Conservation (phyloP, 2,113 vertebrate genomes). For the Amblyornis subalaris region DNA sequence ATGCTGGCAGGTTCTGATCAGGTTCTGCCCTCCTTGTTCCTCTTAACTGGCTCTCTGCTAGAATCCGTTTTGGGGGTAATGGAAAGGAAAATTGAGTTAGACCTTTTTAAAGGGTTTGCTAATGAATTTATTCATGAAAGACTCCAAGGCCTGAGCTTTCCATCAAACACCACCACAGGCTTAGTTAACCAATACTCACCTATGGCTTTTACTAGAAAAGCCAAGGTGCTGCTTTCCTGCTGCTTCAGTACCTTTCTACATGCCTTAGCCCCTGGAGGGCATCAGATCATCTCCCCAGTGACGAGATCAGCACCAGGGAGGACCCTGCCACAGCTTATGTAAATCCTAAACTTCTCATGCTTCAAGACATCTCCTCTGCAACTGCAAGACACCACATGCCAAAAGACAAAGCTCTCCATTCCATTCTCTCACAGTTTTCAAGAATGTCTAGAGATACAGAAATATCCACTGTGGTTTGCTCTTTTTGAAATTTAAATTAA, state of each 20-base stretch:
- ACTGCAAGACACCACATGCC: not conserved
- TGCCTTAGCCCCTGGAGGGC: not conserved
- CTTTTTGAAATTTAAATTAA: not conserved
- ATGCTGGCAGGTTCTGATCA: not conserved
- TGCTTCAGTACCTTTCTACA: not conserved
- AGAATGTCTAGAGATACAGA: not conserved
- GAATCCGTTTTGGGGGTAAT: constrained; percentile 26
- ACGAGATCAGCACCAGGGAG: not conserved
- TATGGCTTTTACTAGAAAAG: not conserved
- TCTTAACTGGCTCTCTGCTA: constrained; percentile 32
- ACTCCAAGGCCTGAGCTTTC: constrained; percentile 16
- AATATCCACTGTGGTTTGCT: not conserved
- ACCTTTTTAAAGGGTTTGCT: constrained; percentile 39
- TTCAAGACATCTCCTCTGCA: not conserved
- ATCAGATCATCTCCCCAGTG: not conserved
- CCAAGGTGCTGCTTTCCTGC: not conserved
- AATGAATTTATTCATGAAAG: constrained; percentile 53
- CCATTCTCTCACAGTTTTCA: not conserved
- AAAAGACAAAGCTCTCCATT: not conserved
- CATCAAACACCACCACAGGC: not conserved
- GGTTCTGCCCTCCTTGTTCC: not conserved
- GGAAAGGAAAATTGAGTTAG: constrained; percentile 56
- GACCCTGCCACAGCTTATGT: not conserved
- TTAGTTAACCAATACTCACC: constrained; percentile 21
- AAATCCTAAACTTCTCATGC: not conserved